Evolutionary conservation across 2,797 vertebrate genomes (phyloP), one percentile per base, ranked within the genome.

Genomic region (Anniella stebbinsi): DNA sequence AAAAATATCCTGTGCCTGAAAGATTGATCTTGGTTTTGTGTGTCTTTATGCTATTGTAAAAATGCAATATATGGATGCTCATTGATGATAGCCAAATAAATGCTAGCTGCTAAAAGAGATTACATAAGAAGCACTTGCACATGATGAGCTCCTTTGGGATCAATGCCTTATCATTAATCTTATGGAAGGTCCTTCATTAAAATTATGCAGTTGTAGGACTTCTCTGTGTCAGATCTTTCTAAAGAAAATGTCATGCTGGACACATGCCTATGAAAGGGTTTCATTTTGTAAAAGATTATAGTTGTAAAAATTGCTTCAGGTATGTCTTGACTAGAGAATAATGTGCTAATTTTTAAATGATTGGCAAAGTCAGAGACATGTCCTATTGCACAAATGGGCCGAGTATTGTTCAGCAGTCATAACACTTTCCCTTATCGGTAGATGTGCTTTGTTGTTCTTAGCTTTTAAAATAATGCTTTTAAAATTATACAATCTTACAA

Each of bases 181-280:
- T 69, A 70, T 69, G 67, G 12, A 7, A 88, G 11, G 38, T 73
- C 60, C 63, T 87, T 89, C 69, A 80, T 54, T 5, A 78, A 88
- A 15, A 1, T 36, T 89, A 51, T 45, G 7, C 2, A 63, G 85
- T 86, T 51, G 48, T 63, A 54, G 57, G 83, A 75, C 1, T n/a
- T 4, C 36, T 38, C 38, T 67, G 5, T 80, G 63, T 2, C 0
- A 0, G 72, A 33, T 86, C 70, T 87, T 91, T 84, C 18, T 87
- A 0, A 69, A 77, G 60, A 9, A 36, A 7, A 36, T 83, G 13
- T 7, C 3, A 66, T 1, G 6, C 54, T 69, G n/a, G 8, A 86
- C 76, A 18, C 1, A 36, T 1, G 57, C 1, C 21, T 89, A 12
- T 13, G 67, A 33, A 89, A 84, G 33, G 57, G 4, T 17, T 2